Conservation (phyloP, 2,113 vertebrate species). For the Acinonyx jubatus region DNA sequence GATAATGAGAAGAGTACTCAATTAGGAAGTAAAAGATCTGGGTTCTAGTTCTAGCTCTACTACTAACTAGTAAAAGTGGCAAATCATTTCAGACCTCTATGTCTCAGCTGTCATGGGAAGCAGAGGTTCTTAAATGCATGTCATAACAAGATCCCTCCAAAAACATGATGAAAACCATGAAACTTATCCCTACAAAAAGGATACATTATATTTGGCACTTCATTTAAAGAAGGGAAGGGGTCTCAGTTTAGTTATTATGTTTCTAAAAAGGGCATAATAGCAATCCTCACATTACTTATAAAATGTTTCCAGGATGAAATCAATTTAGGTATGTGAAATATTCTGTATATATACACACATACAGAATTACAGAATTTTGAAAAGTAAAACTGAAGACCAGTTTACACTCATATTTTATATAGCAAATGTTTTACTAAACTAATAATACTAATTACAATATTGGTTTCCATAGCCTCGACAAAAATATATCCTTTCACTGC, state of each 20-base stretch:
- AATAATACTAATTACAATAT: neutral
- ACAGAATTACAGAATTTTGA: neutral
- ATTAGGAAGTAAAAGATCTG: neutral
- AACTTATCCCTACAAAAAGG: neutral
- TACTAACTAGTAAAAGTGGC: neutral
- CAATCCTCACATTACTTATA: neutral
- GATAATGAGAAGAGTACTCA: neutral
- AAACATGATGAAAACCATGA: neutral
- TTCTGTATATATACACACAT: neutral
- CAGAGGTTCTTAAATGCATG: slow-evolving; percentile 25
- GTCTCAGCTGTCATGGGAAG: neutral
- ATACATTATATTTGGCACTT: neutral
- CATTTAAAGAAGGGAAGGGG: neutral
- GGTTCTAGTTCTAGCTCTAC: neutral
- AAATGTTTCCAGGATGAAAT: neutral
- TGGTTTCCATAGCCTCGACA: neutral
- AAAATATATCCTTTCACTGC: neutral
- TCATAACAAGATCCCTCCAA: neutral
- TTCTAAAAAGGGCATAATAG: neutral
- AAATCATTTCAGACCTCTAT: neutral
- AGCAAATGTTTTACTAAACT: neutral
- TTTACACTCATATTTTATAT: neutral
- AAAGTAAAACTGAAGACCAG: neutral
- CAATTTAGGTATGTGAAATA: neutral
- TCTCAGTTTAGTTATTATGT: neutral